Base-by-base conservation (phyloP, 2,888 invertebrate species). In the Exephanes ischioxanthus region DNA sequence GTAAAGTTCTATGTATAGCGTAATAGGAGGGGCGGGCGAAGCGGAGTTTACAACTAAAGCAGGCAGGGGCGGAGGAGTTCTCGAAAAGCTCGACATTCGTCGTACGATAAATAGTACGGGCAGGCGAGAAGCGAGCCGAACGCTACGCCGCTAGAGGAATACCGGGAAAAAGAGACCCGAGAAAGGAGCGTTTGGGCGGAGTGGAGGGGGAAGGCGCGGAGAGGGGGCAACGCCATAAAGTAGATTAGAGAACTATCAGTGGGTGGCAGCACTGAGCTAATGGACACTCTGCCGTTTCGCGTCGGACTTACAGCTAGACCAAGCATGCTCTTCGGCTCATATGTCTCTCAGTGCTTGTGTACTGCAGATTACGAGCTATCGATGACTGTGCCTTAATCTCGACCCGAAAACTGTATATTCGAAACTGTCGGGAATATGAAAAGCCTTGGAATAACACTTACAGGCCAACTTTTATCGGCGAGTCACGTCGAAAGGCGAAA, bases 221-320 rank as follows among this genome's bases (percentile, higher is more conserved):
- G 67, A 33, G 67, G 48, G 55, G 55, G 67, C 72, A 78, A 61
- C 67, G 67, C 72, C 83, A 78, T 83, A 78, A 83, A 83, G 83
- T 83, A 83, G 83, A 83, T 83, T 83, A 83, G 83, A 61, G 63
- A 75, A 68, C 70, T 81, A 81, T 81, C 70, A 76, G 81, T 76
- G 81, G 76, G 81, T 68, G 66, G 48, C 78, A 78, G 78, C 72
- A 55, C 58, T 48, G 67, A 75, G 63, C 78, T 84, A 84, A 79
- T 84, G 75, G 83, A 80, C 70, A 75, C 68, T 80, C 61, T 75
- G 48, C 61, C 75, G 53, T 73, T 70, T 61, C 80, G 48, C 61
- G 58, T 71, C n/a, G 48, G 63, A 70, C 67, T 79, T 75, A 45
- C 71, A 33, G 70, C 70, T 71, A 66, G 53, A 55, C 51, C 55